A percentile compares a stretch with the other conserved stretches of the same genome.
These are phyloP conservation scores for Leucophenga varia DNA, from an alignment of 1,140 invertebrate genomes.

Conservation along the genomic window DNA sequence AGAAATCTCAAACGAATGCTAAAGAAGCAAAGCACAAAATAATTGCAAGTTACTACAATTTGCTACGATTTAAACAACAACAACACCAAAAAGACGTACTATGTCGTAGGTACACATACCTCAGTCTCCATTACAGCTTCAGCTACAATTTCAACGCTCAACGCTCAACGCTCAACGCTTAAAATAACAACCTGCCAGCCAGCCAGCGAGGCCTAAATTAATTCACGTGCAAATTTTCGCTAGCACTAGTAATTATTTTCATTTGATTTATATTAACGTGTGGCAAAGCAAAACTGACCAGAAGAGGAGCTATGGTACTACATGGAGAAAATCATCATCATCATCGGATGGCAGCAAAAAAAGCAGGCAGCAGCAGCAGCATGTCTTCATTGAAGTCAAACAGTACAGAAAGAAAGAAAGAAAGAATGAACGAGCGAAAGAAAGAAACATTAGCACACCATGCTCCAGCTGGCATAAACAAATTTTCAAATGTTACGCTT, in stretches of 20 bases:
- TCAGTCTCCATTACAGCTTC: too few relatives aligned
- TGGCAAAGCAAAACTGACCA: conserved; percentile 1
- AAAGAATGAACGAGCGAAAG: too few relatives aligned
- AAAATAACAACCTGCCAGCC: conserved; percentile 8
- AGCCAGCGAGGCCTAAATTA: conserved; percentile 27
- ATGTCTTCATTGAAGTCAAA: not conserved
- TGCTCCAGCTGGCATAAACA: too few relatives aligned
- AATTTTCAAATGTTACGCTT: too few relatives aligned
- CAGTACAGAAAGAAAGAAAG: not conserved
- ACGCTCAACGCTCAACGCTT: too few relatives aligned
- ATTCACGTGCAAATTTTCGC: conserved; percentile 45
- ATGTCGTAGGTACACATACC: too few relatives aligned
- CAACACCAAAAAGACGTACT: too few relatives aligned
- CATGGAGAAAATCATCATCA: too few relatives aligned
- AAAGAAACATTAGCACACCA: too few relatives aligned
- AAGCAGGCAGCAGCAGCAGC: too few relatives aligned
- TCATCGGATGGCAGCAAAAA: too few relatives aligned
- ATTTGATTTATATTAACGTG: conserved; percentile 46
- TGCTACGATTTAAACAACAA: conserved; percentile 39
- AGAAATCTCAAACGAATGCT: not conserved
- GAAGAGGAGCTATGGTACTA: not conserved
- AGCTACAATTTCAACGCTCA: too few relatives aligned
- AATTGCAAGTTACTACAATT: conserved; percentile 42
- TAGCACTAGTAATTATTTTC: conserved; percentile 47
- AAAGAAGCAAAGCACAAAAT: conserved; percentile 11